Evolutionary conservation across 2,113 vertebrate species (phyloP).

Genomic region (Petroica traversi): DNA sequence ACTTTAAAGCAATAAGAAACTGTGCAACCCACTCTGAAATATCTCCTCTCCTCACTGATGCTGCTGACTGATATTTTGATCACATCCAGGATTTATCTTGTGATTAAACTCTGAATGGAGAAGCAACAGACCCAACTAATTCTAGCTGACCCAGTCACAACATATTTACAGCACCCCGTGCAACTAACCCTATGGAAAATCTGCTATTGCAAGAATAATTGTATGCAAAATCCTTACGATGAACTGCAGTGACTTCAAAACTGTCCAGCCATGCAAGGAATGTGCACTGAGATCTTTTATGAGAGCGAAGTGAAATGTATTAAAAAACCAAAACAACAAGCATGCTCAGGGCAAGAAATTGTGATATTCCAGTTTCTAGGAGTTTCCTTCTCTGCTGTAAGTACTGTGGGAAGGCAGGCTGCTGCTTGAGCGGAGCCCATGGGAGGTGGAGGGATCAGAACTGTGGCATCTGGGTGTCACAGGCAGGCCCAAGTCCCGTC

Average conservation of each 20-base stretch:
- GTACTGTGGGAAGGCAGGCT: rapidly evolving
- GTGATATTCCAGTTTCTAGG: background rate
- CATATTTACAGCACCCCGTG: rapidly evolving
- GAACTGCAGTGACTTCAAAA: background rate
- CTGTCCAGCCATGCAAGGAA: background rate
- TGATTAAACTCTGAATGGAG: background rate
- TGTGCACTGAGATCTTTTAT: rapidly evolving
- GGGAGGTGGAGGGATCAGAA: rapidly evolving
- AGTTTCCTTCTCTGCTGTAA: background rate
- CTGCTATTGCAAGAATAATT: rapidly evolving
- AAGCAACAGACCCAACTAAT: background rate
- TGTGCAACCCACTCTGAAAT: background rate
- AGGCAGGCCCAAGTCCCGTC: rapidly evolving
- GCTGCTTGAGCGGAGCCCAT: rapidly evolving
- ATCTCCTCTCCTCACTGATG: background rate
- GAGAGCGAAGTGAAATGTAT: rapidly evolving
- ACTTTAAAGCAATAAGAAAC: background rate
- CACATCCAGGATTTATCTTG: background rate
- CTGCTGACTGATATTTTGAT: background rate
- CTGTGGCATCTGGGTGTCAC: rapidly evolving
- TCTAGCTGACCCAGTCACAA: background rate
- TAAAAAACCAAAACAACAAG: background rate
- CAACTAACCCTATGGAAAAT: background rate
- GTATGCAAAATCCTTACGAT: background rate
- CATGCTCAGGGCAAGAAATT: background rate